phyloP scores from a whole-genome alignment of 1,140 invertebrate genomes.

The Macrostomum lignano region DNA sequence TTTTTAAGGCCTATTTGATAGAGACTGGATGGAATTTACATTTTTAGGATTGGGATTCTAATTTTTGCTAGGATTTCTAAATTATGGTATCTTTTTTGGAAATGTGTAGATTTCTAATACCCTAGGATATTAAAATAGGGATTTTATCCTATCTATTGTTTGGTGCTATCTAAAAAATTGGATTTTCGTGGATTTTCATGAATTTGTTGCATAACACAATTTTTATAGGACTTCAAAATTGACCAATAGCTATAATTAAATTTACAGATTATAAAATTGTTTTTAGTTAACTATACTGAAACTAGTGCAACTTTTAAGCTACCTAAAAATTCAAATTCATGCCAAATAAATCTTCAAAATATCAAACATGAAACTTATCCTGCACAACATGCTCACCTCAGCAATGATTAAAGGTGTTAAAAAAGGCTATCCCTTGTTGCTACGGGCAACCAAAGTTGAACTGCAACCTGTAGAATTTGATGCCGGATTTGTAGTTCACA shows the following conservation, averaged over 20 bases:
- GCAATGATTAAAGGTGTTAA: constrained; percentile 69
- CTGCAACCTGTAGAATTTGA: background rate
- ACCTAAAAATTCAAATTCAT: background rate
- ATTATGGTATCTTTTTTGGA: no score
- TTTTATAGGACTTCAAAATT: background rate
- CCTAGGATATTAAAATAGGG: no score
- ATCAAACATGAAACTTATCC: constrained; percentile 64
- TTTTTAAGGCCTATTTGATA: no score
- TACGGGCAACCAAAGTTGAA: constrained; percentile 35
- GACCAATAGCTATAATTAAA: constrained; percentile 1
- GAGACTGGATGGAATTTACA: no score
- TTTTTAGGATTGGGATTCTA: no score
- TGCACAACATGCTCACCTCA: constrained; percentile 82
- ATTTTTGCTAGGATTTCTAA: no score
- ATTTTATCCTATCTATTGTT: no score
- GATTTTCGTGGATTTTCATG: no score
- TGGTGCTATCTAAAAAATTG: no score
- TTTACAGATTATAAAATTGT: background rate
- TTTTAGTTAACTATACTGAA: background rate
- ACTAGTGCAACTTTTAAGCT: background rate
- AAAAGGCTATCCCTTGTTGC: constrained; percentile 58
- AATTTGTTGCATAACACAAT: no score
- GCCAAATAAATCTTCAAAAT: background rate
- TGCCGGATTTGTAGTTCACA: background rate
- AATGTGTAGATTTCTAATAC: no score